These are phyloP conservation scores for Albula glossodonta DNA, from an alignment of 2,113 vertebrate genomes.

Conservation along the genomic window DNA sequence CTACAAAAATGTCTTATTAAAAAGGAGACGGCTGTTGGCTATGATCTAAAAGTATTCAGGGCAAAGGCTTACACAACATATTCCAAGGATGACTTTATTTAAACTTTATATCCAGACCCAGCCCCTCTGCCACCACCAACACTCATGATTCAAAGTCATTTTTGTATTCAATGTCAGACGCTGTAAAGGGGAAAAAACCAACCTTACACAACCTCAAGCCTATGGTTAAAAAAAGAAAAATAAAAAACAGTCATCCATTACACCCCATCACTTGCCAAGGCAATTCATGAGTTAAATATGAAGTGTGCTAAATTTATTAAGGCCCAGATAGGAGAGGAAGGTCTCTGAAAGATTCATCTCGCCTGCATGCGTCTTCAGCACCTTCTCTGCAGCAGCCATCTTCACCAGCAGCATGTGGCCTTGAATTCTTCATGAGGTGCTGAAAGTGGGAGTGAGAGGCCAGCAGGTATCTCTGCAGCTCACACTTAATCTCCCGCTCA, in stretches of 20 bases:
- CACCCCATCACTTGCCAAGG: not conserved
- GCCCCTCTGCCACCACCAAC: not conserved
- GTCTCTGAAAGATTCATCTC: not conserved
- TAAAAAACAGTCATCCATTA: not conserved
- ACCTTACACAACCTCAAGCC: not conserved
- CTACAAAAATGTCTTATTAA: conserved; percentile 41
- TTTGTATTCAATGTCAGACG: not conserved
- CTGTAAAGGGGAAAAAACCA: not conserved
- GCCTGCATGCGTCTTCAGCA: not conserved
- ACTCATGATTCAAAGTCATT: not conserved
- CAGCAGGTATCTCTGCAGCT: conserved; percentile 1
- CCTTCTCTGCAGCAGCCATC: not conserved
- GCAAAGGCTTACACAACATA: conserved; percentile 51
- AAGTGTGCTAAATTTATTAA: not conserved
- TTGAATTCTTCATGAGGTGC: conserved; percentile 23
- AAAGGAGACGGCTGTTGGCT: conserved; percentile 43
- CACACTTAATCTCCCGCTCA: conserved; percentile 18
- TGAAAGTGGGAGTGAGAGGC: conserved; percentile 8
- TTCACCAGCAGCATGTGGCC: not conserved
- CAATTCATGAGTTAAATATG: not conserved
- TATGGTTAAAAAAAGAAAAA: not conserved
- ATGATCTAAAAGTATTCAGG: conserved; percentile 53
- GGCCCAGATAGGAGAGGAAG: not conserved
- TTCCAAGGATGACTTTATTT: conserved; percentile 42
- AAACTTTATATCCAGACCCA: conserved; percentile 33